Percentiles rank a stretch among this genome's conserved stretches.
Evolutionary conservation across 2,888 invertebrate genomes (phyloP).

Genomic region (Sacculina carcini): DNA sequence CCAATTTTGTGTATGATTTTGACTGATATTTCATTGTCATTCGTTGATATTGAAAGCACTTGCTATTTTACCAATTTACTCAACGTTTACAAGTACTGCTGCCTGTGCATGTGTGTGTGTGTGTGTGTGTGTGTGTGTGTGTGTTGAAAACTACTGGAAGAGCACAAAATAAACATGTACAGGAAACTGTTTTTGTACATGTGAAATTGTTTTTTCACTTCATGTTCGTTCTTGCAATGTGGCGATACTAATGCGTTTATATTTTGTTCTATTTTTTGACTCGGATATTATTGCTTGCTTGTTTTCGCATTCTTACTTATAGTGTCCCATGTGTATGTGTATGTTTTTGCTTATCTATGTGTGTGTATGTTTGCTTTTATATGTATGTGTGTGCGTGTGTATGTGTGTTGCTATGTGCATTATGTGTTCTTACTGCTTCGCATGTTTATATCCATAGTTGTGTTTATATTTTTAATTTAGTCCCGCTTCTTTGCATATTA

Average conservation of each 20-base stretch:
- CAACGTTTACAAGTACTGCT: too few species aligned
- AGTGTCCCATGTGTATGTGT: background rate
- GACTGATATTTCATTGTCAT: too few species aligned
- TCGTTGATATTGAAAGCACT: too few species aligned
- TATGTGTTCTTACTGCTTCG: background rate
- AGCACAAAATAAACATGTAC: background rate
- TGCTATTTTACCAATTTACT: too few species aligned
- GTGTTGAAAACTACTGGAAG: background rate
- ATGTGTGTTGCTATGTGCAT: background rate
- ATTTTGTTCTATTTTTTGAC: too few species aligned
- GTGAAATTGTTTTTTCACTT: too few species aligned
- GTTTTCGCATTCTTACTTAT: too few species aligned
- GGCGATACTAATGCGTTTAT: background rate
- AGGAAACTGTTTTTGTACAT: background rate
- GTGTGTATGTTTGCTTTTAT: background rate
- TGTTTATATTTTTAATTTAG: too few species aligned
- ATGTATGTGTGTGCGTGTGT: background rate
- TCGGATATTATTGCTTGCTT: too few species aligned
- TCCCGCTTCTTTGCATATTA: too few species aligned
- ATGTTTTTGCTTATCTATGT: background rate
- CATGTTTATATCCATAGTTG: background rate
- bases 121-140: slow-evolving; percentile 1
- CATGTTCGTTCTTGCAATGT: background rate
- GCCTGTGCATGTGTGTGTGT: background rate
- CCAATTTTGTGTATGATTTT: too few species aligned